These are phyloP conservation scores for Cylloceria caligata DNA, from an alignment of 2,888 invertebrate species.

Conservation along the genomic window DNA sequence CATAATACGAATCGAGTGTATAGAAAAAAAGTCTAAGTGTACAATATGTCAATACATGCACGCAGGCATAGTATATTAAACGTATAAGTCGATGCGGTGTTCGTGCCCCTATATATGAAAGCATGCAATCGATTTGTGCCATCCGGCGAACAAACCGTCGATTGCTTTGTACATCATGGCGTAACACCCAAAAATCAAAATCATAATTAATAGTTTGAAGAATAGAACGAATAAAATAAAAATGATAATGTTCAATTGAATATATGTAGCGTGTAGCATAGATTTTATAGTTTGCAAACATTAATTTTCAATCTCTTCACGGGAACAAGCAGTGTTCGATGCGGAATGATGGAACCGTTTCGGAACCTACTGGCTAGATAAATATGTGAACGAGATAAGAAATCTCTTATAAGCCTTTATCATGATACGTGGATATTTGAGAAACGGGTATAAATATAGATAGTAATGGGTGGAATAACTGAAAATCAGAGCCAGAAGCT, in stretches of 20 bases:
- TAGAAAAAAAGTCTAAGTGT: not conserved
- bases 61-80: too few species aligned
- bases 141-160: conserved; percentile 39
- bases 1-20: conserved; percentile 17
- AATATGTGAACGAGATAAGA: not conserved
- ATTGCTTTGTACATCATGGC: conserved; percentile 41
- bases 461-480: not conserved
- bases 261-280: not conserved
- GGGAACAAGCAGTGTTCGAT: not conserved
- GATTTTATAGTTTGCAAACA: not conserved
- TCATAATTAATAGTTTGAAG: not conserved
- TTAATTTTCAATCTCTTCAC: not conserved
- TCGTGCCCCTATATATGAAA: not conserved
- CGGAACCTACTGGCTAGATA: conserved; percentile 12
- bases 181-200: conserved; percentile 9
- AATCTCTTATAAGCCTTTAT: conserved; percentile 5
- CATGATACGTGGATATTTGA: conserved; percentile 2
- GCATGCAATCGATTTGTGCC: conserved; percentile 49
- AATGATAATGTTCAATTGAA: not conserved
- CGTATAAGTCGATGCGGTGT: not conserved
- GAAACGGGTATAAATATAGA: not conserved
- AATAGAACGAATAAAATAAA: not conserved
- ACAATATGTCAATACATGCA: not conserved
- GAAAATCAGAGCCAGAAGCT: not conserved
- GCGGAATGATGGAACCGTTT: conserved; percentile 6